These are phyloP conservation scores for Rhinolophus ferrumequinum DNA, from an alignment of 2,113 vertebrate genomes.

Conservation along the genomic window DNA sequence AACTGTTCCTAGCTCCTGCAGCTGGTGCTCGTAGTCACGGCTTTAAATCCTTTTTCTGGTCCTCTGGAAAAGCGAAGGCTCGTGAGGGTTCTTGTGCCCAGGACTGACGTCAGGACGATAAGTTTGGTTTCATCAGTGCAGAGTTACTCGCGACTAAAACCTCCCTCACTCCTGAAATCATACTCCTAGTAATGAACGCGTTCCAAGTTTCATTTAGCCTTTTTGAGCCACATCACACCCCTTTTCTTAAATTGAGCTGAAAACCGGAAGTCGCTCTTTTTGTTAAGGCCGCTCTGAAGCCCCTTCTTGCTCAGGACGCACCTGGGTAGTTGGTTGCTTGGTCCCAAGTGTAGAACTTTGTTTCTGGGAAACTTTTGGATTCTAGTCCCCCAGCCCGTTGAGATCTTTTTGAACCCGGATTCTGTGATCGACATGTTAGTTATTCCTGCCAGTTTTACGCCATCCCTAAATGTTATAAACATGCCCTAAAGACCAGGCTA, in stretches of 20 bases:
- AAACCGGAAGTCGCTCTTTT: not conserved
- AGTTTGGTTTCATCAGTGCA: not conserved
- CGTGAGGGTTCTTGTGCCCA: not conserved
- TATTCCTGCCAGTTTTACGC: not conserved
- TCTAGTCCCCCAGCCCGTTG: too few relatives aligned
- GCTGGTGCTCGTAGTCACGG: rapidly evolving
- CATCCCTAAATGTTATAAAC: not conserved
- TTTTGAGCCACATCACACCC: not conserved
- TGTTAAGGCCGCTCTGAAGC: not conserved
- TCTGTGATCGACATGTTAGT: not conserved
- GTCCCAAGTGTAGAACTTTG: not conserved
- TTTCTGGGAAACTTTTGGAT: not conserved
- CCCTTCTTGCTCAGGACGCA: not conserved
- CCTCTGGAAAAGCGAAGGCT: not conserved
- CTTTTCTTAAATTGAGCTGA: not conserved
- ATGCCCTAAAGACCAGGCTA: not conserved
- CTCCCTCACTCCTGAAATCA: not conserved
- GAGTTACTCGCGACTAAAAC: not conserved
- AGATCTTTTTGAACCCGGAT: not conserved
- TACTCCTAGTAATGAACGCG: not conserved
- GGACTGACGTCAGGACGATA: not conserved
- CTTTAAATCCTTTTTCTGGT: not conserved
- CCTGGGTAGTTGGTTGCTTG: not conserved
- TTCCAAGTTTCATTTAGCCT: not conserved
- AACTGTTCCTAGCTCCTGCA: rapidly evolving